Evolutionary conservation across 1,140 invertebrate genomes (phyloP), one percentile per base, ranked within the genome.

Genomic region (Scaptomyza pallida): DNA sequence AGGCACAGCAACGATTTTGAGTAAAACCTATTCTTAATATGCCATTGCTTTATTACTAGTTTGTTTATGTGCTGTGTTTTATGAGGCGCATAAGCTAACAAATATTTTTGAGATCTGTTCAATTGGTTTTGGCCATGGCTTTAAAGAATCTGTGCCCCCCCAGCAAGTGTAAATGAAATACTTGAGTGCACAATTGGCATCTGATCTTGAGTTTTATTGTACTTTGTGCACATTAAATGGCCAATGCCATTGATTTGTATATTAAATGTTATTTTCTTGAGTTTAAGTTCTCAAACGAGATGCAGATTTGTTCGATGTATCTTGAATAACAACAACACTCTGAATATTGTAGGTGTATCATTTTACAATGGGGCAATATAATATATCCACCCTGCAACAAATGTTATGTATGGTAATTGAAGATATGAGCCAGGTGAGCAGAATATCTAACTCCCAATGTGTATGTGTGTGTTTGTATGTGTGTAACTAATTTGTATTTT

Each of bases 401-500:
- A 35, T 70, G 17, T 47, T 64, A 23, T 41, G 12, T 64, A 64
- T 55, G 23, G 26, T 70, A 13, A 56, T 63, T 37, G 67, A 63
- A 44, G 67, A 70, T 41, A 50, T 48, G 8, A 33, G 45, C 21
- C 68, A 71, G 68, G 68, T 71, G 61, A 71, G 68, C 60, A 23
- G 16, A 15, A 43, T 8, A 19, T 43, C 19, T 6, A 41, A 40
- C 8, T n/a, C n/a, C 19, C 33, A 33, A 16, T 16, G 33, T 54
- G 19, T 54, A 50, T 52, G 45, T 60, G 9, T 62, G 2, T 37
- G 12, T 19, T 0, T 47, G 6, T 62, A 48, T 45, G n/a, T 59
- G 23, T 15, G 3, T 47, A 45, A 16, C 43, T 17, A 37, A 12
- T 52, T 21, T 17, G 13, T 33, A 2, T 30, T 2, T 3, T 55